Base-by-base conservation (phyloP, 2,888 invertebrate genomes). In the Trimorus sp. region DNA sequence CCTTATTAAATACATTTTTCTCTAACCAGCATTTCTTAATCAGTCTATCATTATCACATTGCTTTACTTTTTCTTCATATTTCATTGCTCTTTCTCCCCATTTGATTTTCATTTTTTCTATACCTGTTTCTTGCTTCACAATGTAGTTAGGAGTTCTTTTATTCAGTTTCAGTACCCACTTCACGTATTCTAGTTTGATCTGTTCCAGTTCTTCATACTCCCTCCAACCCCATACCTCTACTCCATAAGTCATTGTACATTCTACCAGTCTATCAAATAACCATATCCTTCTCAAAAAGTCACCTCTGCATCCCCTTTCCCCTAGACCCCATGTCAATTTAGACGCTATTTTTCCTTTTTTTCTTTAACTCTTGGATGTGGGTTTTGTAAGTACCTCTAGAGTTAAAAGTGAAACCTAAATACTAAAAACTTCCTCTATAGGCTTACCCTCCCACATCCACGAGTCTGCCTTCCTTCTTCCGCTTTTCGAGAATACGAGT, bases 361-460 rank as follows among this genome's bases (percentile, higher is more conserved):
- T 7, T n/a, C 11, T 38, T 15, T 8, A 59, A 9, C 8, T 59
- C 59, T 15, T 42, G 38, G 14, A 59, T 59, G n/a, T 59, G 59
- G 15, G 38, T 42, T 15, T 38, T 42, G 42, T 40, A 59, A 9
- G n/a, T 42, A 1, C 14, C 59, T 14, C 42, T 59, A 8, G 8
- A 42, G 36, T 59, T 59, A 15, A 59, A 40, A 7, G 56, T 58
- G 11, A 36, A 58, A 15, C 56, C 36, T 38, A 36, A 12, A n/a
- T n/a, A n/a, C n/a, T n/a, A n/a, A n/a, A n/a, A n/a, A 49, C 51
- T 15, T 60, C 59, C 37, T 60, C 68, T 16, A 76, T 42, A 1
- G 16, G 15, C 8, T 69, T 40, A 14, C 40, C 58, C 6, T 16
- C 15, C 54, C 60, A 76, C 14, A 1, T 16, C 62, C 69, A 76